Evolutionary conservation across 2,888 invertebrate species (phyloP).

Genomic region (Anarsia innoxiella): DNA sequence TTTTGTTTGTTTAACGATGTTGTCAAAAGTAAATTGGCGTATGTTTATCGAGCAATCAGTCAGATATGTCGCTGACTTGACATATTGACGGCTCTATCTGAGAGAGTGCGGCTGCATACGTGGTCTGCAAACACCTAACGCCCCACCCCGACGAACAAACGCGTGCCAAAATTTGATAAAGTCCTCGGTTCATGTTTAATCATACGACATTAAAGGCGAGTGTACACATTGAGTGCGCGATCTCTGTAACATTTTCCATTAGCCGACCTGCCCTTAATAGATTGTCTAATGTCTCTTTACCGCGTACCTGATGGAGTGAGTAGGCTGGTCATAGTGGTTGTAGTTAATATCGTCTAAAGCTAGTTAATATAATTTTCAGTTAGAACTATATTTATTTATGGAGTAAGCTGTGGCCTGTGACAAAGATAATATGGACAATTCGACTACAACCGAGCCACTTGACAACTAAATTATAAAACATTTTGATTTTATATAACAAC

Average conservation of each 20-base stretch:
- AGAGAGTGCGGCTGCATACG: constrained; percentile 51
- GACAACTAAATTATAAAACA: too few species aligned
- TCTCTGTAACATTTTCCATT: constrained; percentile 59
- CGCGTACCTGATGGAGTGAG: too few species aligned
- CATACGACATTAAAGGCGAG: constrained; percentile 61
- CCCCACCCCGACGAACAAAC: constrained; percentile 53
- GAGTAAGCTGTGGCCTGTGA: too few species aligned
- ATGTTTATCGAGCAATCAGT: constrained; percentile 63
- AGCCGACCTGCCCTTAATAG: constrained; percentile 28
- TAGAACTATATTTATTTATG: too few species aligned
- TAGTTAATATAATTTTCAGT: too few species aligned
- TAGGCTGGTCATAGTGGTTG: too few species aligned
- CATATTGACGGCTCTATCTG: constrained; percentile 68
- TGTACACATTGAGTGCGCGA: constrained; percentile 42
- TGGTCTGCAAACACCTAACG: constrained; percentile 62
- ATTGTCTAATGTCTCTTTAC: too few species aligned
- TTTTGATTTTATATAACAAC: too few species aligned
- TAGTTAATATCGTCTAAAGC: too few species aligned
- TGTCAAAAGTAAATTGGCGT: constrained; percentile 18
- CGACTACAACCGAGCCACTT: too few species aligned
- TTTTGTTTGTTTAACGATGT: too few species aligned
- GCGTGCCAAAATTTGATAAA: constrained; percentile 73
- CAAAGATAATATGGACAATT: too few species aligned
- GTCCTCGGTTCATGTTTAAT: constrained; percentile 68
- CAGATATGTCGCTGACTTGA: constrained; percentile 48